These are phyloP conservation scores for Contarinia nasturtii DNA, from an alignment of 1,140 invertebrate species.

Conservation along the genomic window DNA sequence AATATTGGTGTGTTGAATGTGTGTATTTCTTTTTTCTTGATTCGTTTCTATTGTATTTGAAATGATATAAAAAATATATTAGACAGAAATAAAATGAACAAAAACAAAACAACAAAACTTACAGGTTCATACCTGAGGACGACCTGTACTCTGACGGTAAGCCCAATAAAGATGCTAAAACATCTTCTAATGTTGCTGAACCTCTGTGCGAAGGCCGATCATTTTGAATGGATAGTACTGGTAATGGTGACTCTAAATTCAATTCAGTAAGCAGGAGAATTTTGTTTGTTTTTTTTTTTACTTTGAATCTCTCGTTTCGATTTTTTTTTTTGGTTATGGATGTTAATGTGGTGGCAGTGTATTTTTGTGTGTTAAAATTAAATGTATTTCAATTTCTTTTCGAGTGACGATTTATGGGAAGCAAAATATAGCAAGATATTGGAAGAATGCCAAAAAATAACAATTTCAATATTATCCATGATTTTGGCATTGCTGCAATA, in stretches of 20 bases:
- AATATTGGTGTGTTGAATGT: not conserved
- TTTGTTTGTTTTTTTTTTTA: not conserved
- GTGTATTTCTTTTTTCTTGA: not conserved
- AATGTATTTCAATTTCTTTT: too few species aligned
- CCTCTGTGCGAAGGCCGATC: conserved; percentile 39
- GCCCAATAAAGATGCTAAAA: conserved; percentile 74
- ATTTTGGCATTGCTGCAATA: too few species aligned
- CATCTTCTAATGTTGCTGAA: conserved; percentile 79
- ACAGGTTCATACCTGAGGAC: conserved; percentile 34
- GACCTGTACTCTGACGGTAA: conserved; percentile 32
- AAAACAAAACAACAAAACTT: conserved; percentile 36
- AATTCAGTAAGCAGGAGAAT: not conserved
- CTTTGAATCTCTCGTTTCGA: not conserved
- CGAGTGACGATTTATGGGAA: too few species aligned
- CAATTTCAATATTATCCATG: too few species aligned
- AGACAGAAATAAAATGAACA: too few species aligned
- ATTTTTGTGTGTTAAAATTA: not conserved
- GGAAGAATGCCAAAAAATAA: too few species aligned
- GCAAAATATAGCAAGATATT: too few species aligned
- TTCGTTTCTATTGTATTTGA: not conserved
- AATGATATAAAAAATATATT: too few species aligned
- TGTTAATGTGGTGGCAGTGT: not conserved
- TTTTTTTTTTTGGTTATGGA: not conserved
- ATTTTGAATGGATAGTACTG: not conserved
- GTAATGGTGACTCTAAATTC: not conserved